Base-by-base conservation (phyloP, 2,888 invertebrate species). In the Trichogramma evanescens region DNA sequence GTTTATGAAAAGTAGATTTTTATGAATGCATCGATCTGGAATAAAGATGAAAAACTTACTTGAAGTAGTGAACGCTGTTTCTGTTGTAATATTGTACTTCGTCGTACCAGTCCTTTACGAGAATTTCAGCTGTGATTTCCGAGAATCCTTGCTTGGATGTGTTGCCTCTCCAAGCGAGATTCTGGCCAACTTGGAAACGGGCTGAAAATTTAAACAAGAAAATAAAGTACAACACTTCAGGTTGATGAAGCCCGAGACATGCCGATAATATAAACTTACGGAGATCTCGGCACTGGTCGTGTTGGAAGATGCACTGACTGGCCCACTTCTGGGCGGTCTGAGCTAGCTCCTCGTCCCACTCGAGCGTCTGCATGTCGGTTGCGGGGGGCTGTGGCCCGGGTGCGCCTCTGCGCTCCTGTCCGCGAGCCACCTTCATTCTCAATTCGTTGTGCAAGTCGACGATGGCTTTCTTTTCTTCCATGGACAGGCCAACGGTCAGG, bases 251-350 rank as follows among this genome's bases (percentile, higher is more conserved):
- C 26, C 26, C 26, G 26, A 26, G 26, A 26, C 26, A 26, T 26
- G 26, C 72, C 68, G 67, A 59, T 40, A 10, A n/a, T 8, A 40
- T 49, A 49, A 50, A 63, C 65, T 66, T 67, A 77, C 78, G 69
- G 53, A 71, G 68, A 65, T 76, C 69, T 62, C 79, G 70, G 65
- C 80, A 80, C 1, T 65, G 43, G 61, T 81, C 81, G 61, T 80
- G 77, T 0, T 64, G 67, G 56, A 70, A 76, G 5, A 66, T 61
- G 63, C 81, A 81, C 60, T 80, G 81, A 53, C 74, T 71, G 6
- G 78, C 79, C 81, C 80, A 81, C 54, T 75, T 69, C 63, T 79
- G 76, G 2, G 81, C 81, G 44, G 79, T 68, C 0, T 41, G 7
- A 0, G 75, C 79, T 45, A 81, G 63, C 65, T 81, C 80, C 4